Conservation (phyloP, 1,140 invertebrate genomes). For the Neomicropteryx cornuta region DNA sequence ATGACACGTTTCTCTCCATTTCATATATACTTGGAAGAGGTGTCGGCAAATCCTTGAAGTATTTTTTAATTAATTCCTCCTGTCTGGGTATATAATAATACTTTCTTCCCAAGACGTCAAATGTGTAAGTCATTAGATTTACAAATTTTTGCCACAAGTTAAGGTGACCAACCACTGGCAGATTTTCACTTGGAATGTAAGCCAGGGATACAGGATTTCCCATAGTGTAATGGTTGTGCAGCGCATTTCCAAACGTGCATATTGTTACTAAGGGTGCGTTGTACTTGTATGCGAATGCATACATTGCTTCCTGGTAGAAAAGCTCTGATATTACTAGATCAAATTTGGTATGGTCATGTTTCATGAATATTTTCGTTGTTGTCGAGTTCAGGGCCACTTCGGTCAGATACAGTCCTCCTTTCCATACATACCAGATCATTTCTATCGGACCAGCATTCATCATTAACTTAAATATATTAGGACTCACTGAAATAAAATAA, state of each 20-base stretch:
- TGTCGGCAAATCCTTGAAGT: constrained; percentile 17
- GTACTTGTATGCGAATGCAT: constrained; percentile 32
- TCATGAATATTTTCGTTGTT: constrained; percentile 20
- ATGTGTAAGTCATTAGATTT: constrained; percentile 10
- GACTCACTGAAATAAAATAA: too few relatives aligned
- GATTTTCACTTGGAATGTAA: constrained; percentile 14
- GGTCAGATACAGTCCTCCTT: constrained; percentile 10
- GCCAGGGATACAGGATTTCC: constrained; percentile 28
- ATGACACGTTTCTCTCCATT: constrained; percentile 39
- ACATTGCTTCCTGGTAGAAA: constrained; percentile 30
- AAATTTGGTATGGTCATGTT: constrained; percentile 21
- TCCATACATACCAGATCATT: too few relatives aligned
- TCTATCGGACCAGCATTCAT: too few relatives aligned
- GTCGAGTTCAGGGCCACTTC: constrained; percentile 15
- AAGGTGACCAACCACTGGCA: constrained; percentile 8
- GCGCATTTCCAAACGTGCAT: constrained; percentile 23
- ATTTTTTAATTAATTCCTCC: constrained; percentile 19
- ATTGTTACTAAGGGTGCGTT: constrained; percentile 28
- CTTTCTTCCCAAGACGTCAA: constrained; percentile 12
- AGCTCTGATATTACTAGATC: constrained; percentile 29
- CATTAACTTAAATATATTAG: too few relatives aligned
- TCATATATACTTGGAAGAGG: constrained; percentile 29
- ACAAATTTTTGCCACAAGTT: constrained; percentile 10
- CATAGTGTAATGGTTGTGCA: constrained; percentile 28
- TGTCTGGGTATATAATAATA: constrained; percentile 12